These are phyloP conservation scores for Zootermopsis nevadensis DNA, from an alignment of 2,888 invertebrate species.

Conservation along the genomic window DNA sequence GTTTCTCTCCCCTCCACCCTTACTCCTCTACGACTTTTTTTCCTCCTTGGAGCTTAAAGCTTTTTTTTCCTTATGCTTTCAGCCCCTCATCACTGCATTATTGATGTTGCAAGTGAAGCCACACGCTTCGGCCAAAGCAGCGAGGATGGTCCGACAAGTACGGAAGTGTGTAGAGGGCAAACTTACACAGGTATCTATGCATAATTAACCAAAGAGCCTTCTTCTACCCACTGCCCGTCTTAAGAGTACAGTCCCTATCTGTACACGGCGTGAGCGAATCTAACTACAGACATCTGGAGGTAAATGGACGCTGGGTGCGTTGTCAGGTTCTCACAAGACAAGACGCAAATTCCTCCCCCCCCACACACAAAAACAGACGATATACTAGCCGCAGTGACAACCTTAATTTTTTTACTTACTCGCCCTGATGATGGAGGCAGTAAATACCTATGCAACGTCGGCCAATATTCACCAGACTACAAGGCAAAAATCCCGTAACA, in stretches of 20 bases:
- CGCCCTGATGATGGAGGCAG: too few relatives aligned
- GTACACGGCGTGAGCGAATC: background rate
- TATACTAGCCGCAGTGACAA: too few relatives aligned
- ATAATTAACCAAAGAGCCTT: slow-evolving; percentile 29
- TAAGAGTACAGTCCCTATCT: background rate
- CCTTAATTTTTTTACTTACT: too few relatives aligned
- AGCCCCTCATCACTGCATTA: slow-evolving; percentile 45
- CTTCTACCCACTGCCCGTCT: background rate
- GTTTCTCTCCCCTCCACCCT: background rate
- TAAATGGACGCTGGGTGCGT: too few relatives aligned
- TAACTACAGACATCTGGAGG: too few relatives aligned
- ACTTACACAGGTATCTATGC: slow-evolving; percentile 38
- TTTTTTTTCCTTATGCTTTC: slow-evolving; percentile 28
- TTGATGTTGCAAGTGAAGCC: slow-evolving; percentile 40
- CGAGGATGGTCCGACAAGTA: background rate
- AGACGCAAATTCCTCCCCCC: too few relatives aligned
- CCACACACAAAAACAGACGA: too few relatives aligned
- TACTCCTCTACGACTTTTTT: background rate
- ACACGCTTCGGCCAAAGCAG: background rate
- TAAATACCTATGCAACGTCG: too few relatives aligned
- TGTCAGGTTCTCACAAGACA: too few relatives aligned
- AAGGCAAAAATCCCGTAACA: too few relatives aligned
- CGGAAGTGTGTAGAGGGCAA: background rate
- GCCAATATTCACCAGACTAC: too few relatives aligned
- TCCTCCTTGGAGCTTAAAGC: slow-evolving; percentile 32